Base-by-base conservation (phyloP, 2,888 invertebrate species). In the Tanytarsus gracilentus region DNA sequence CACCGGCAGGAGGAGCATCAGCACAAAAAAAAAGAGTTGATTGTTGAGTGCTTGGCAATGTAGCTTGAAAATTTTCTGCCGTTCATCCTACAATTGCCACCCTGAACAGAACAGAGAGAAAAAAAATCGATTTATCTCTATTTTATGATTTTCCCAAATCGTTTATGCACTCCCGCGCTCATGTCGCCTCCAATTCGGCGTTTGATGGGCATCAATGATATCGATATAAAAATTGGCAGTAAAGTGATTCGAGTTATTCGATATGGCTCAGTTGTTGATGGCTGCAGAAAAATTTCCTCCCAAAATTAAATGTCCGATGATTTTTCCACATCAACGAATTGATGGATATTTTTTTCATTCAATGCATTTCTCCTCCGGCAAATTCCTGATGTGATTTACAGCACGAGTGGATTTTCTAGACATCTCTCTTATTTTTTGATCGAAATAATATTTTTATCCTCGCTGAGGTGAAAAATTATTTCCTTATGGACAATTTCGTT, bases 181-280 rank as follows among this genome's bases (percentile, higher is more conserved):
- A 44, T 44, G 44, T 44, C 44, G 44, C 18, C n/a, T n/a, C n/a
- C n/a, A n/a, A n/a, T n/a, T n/a, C 44, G 44, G 23, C 44, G 23
- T 44, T 44, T 44, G 44, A 44, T 44, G 44, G 44, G 44, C 21
- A 44, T n/a, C n/a, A n/a, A n/a, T n/a, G n/a, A n/a, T 44, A 44
- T 44, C 44, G 44, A 44, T 44, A 44, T 18, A 44, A n/a, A 44
- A 44, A 23, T 44, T 44, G 44, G 44, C 44, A 44, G 44, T 44
- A 44, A 44, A 44, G 23, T 44, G 44, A 44, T 44, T 44, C 44
- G 44, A 18, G 44, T 44, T 23, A 44, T 44, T 44, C 23, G 44
- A 44, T 44, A 44, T 18, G 44, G 44, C 9, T 18, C 16, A 40
- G 21, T 8, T 36, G 36, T 36, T n/a, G 16, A n/a, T n/a, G n/a